These are phyloP conservation scores for Chionoecetes opilio DNA, from an alignment of 1,140 invertebrate species.

Conservation along the genomic window DNA sequence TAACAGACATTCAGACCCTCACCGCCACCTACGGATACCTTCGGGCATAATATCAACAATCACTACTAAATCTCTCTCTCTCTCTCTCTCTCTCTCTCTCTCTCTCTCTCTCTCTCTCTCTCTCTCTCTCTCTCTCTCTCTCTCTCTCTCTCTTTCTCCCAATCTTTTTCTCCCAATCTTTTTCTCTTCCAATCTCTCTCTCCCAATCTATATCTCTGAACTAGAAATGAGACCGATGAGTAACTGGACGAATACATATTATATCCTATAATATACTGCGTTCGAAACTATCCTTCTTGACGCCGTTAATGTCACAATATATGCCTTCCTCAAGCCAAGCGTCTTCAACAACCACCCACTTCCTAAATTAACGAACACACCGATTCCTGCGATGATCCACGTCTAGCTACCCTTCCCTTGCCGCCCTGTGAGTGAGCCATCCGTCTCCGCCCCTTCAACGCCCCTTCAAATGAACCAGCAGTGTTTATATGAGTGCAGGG, in stretches of 20 bases:
- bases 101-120: too few relatives aligned
- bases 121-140: too few relatives aligned
- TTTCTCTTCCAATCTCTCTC: too few relatives aligned
- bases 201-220: too few relatives aligned
- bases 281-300: not conserved
- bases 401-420: not conserved
- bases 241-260: too few relatives aligned
- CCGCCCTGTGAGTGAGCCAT: not conserved
- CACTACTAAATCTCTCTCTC: too few relatives aligned
- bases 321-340: not conserved
- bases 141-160: too few relatives aligned
- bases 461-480: constrained; percentile 13
- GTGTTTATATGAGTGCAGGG: constrained; percentile 16
- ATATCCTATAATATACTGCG: not conserved
- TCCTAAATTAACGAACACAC: constrained; percentile 9
- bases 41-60: too few relatives aligned
- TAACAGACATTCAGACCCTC: not conserved
- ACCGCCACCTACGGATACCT: too few relatives aligned
- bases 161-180: too few relatives aligned
- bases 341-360: not conserved
- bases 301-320: not conserved
- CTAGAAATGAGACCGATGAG: too few relatives aligned
- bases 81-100: too few relatives aligned
- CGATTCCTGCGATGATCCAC: not conserved
- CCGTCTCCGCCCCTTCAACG: constrained; percentile 12